Percentiles rank a stretch among this genome's conserved stretches.
phyloP scores from a whole-genome alignment of 1,140 invertebrate species.

The Cotesia glomerata region DNA sequence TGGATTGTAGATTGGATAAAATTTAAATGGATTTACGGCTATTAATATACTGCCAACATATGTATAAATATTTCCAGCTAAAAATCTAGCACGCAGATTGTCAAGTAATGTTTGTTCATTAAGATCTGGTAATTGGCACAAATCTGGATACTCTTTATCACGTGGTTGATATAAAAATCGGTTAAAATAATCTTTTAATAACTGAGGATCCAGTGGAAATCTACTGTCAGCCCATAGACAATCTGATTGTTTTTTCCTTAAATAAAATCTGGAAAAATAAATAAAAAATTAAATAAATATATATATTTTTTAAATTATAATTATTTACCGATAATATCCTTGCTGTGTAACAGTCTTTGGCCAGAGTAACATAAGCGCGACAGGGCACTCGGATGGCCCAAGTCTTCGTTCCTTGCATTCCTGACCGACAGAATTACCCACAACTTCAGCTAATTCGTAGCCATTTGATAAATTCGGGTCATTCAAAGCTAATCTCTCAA shows the following conservation, averaged over 20 bases:
- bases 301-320: constrained; percentile 11
- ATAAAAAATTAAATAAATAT: constrained; percentile 5
- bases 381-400: constrained; percentile 84
- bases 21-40: constrained; percentile 89
- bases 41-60: constrained; percentile 97
- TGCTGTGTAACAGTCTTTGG: constrained; percentile 71
- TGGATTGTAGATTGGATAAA: constrained; percentile 97
- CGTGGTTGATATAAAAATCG: constrained; percentile 89
- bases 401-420: constrained; percentile 93
- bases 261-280: constrained; percentile 72
- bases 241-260: constrained; percentile 81
- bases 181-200: constrained; percentile 89
- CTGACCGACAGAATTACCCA: constrained; percentile 79
- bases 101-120: constrained; percentile 93
- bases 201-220: constrained; percentile 87
- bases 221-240: constrained; percentile 80
- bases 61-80: constrained; percentile 92
- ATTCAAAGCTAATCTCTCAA: constrained; percentile 75
- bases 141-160: constrained; percentile 90
- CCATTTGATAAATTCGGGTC: constrained; percentile 70
- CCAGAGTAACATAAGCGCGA: constrained; percentile 92
- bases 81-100: constrained; percentile 88
- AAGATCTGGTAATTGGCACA: constrained; percentile 93
- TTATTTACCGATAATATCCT: constrained; percentile 66
- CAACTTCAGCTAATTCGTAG: constrained; percentile 91